A percentile compares a stretch with the other conserved stretches of the same genome.
phyloP scores from a whole-genome alignment of 2,113 vertebrate species.

The Quiscalus mexicanus region DNA sequence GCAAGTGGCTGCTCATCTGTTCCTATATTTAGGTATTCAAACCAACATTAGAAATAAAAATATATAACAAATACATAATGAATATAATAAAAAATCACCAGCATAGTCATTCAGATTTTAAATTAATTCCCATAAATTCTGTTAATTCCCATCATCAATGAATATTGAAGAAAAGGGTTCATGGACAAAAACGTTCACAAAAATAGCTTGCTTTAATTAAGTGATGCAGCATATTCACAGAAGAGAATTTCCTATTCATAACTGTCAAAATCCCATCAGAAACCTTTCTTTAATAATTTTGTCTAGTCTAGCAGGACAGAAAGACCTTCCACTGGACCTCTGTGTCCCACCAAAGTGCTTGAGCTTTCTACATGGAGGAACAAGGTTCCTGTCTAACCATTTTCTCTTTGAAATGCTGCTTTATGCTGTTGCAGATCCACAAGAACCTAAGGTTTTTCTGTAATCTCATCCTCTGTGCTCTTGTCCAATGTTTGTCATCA shows the following conservation, averaged over 20 bases:
- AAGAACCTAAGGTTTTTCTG: neutral
- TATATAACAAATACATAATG: neutral
- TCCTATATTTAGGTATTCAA: neutral
- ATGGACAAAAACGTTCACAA: neutral
- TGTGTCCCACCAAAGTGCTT: neutral
- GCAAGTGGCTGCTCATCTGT: neutral
- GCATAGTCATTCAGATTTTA: neutral
- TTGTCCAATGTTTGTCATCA: neutral
- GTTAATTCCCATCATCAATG: neutral
- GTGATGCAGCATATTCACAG: neutral
- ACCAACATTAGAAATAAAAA: neutral
- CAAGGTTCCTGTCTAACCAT: neutral
- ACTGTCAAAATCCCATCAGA: neutral
- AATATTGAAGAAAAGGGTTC: constrained; percentile 37
- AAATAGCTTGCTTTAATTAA: constrained; percentile 24
- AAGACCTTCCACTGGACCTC: neutral
- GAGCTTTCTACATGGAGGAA: neutral
- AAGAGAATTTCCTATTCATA: neutral
- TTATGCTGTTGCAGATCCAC: neutral
- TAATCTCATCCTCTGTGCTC: neutral
- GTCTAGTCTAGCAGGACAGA: neutral
- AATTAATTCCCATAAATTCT: constrained; percentile 8
- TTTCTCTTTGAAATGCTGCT: neutral
- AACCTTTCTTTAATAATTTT: neutral
- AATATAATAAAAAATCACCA: neutral